These are phyloP conservation scores for Spodoptera frugiperda DNA, from an alignment of 1,140 invertebrate species.

Conservation along the genomic window DNA sequence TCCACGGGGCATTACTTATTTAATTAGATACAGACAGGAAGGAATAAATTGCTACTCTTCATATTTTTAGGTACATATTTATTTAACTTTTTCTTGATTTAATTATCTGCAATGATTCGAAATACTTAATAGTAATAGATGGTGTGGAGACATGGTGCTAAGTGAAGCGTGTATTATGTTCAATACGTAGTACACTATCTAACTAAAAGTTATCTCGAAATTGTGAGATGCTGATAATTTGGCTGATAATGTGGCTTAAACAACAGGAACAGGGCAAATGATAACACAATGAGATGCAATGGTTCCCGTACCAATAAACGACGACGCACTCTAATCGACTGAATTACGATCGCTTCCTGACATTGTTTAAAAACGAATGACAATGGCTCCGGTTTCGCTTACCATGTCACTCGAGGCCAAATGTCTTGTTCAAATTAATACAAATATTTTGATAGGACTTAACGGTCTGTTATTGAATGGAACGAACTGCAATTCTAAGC, in stretches of 20 bases:
- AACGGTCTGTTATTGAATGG: neutral
- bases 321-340: slow-evolving; percentile 57
- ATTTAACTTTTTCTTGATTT: no score
- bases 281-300: slow-evolving; percentile 53
- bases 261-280: slow-evolving; percentile 43
- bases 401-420: neutral
- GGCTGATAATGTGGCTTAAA: slow-evolving; percentile 16
- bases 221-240: slow-evolving; percentile 32
- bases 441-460: slow-evolving; percentile 34
- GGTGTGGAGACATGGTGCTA: no score
- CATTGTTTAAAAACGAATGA: slow-evolving; percentile 58
- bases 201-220: neutral
- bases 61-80: neutral
- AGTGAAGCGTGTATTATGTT: no score
- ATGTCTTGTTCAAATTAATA: slow-evolving; percentile 1
- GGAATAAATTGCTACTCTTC: slow-evolving; percentile 5
- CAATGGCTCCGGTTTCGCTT: slow-evolving; percentile 49
- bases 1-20: slow-evolving; percentile 2
- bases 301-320: slow-evolving; percentile 46
- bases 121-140: no score
- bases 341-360: slow-evolving; percentile 66
- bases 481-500: no score
- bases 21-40: slow-evolving; percentile 20
- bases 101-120: no score
- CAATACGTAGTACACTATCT: no score